Evolutionary conservation across 2,113 vertebrate species (phyloP), one percentile per base, ranked within the genome.

Genomic region (Ellobius talpinus): DNA sequence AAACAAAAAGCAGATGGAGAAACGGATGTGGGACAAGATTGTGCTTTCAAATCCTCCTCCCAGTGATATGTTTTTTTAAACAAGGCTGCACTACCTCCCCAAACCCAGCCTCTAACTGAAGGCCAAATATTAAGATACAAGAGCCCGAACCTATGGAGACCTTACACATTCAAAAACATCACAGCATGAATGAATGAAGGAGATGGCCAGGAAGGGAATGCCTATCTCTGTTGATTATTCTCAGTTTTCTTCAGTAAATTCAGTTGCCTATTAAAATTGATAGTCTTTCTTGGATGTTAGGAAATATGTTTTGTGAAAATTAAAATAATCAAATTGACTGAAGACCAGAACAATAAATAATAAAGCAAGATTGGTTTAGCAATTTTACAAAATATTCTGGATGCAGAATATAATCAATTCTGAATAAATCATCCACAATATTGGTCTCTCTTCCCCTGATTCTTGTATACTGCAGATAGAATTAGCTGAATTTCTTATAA

Each of bases 401-500:
- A 89, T 81, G 12, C 82, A 29, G 50, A 87, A 0, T 50, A 1
- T 10, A 66, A 39, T 52, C 65, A n/a, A 33, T 78, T 68, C 8
- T 79, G 86, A 61, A 33, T 21, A 87, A 84, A 96, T 0, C 0
- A 63, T 79, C 12, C 21, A 89, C 31, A 85, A 24, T 70, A n/a
- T 3, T 94, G 1, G 84, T 33, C 74, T 66, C 2, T 31, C 0
- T 73, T 90, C 88, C 11, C 29, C 93, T 93, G 70, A 16, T 45
- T 85, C 9, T 68, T 73, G 3, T 88, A 88, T 90, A 3, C 63
- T 66, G 63, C 4, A 19, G 66, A 74, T 4, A 84, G 61, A 63
- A 45, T 42, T 42, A 0, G 79, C 77, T 86, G 29, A 88, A 50
- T 90, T 42, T 93, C 26, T 79, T 96, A 73, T 58, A 84, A 88